phyloP scores from a whole-genome alignment of 2,113 vertebrate genomes.

The Gila orcuttii region DNA sequence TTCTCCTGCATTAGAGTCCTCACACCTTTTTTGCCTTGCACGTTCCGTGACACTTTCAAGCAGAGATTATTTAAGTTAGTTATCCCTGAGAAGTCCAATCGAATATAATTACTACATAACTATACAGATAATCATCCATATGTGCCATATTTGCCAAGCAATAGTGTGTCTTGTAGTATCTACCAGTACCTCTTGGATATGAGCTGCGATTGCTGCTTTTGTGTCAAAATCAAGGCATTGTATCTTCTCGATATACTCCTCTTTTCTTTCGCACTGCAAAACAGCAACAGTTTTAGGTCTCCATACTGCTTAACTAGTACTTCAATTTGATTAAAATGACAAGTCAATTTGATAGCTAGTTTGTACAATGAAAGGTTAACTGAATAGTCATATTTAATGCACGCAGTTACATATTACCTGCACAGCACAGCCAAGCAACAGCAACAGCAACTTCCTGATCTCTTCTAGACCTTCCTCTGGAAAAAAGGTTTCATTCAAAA shows the following conservation, averaged over 20 bases:
- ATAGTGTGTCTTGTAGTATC: not conserved
- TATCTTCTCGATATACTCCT: conserved; percentile 97
- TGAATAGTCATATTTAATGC: not conserved
- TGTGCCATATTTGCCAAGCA: not conserved
- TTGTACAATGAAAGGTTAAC: not conserved
- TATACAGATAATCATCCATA: not conserved
- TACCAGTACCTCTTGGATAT: conserved; percentile 92
- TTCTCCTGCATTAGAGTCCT: too few species aligned
- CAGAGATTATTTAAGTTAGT: not conserved
- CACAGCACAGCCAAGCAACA: conserved; percentile 95
- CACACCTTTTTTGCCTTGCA: too few species aligned
- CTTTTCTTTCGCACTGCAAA: conserved; percentile 94
- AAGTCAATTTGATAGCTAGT: too few species aligned
- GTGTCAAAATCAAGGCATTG: conserved; percentile 95
- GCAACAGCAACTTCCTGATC: conserved; percentile 90
- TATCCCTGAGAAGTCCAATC: not conserved
- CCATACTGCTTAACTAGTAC: not conserved
- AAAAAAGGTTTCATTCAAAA: conserved; percentile 45
- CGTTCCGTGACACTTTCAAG: too few species aligned
- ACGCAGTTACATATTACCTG: conserved; percentile 79
- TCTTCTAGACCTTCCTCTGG: conserved; percentile 93
- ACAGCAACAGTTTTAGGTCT: conserved; percentile 8
- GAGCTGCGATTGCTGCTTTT: conserved; percentile 93
- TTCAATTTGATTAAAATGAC: too few species aligned
- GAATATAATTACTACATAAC: not conserved